Evolutionary conservation across 2,113 vertebrate species (phyloP).

Genomic region (Anhinga anhinga): DNA sequence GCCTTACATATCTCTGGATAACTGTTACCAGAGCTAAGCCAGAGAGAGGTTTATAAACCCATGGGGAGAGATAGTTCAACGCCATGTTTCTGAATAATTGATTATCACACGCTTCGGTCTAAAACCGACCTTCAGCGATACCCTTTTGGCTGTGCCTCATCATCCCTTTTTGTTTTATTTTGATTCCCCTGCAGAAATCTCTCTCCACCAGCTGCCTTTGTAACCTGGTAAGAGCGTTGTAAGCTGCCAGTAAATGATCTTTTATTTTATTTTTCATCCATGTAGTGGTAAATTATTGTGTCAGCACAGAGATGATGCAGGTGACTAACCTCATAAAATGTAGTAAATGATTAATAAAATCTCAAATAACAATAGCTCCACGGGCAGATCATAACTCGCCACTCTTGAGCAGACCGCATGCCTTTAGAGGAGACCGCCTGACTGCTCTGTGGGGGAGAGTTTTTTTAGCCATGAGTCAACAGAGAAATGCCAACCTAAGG

Average conservation of each 20-base stretch:
- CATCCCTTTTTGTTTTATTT: constrained; percentile 36
- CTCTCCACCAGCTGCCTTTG: constrained; percentile 28
- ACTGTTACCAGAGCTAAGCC: constrained; percentile 6
- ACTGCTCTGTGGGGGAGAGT: neutral
- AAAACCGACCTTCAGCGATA: constrained; percentile 58
- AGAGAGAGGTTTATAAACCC: constrained; percentile 56
- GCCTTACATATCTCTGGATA: constrained; percentile 29
- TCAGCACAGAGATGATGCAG: constrained; percentile 69
- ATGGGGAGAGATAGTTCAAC: constrained; percentile 51
- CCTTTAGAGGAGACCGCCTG: neutral
- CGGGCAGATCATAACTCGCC: neutral
- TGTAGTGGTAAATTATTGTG: constrained; percentile 67
- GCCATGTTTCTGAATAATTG: constrained; percentile 72
- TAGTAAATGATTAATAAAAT: constrained; percentile 72
- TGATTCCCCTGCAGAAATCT: constrained; percentile 48
- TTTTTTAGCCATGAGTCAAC: neutral
- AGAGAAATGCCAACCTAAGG: neutral
- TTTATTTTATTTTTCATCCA: constrained; percentile 64
- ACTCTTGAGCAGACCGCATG: neutral
- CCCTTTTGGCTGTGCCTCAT: constrained; percentile 41
- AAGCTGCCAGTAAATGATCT: constrained; percentile 68
- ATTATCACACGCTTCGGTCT: constrained; percentile 47
- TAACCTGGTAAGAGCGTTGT: constrained; percentile 55
- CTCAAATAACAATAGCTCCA: constrained; percentile 50
- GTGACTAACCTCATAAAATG: constrained; percentile 69